phyloP scores from a whole-genome alignment of 2,797 vertebrate species.

The Xenops minutus region DNA sequence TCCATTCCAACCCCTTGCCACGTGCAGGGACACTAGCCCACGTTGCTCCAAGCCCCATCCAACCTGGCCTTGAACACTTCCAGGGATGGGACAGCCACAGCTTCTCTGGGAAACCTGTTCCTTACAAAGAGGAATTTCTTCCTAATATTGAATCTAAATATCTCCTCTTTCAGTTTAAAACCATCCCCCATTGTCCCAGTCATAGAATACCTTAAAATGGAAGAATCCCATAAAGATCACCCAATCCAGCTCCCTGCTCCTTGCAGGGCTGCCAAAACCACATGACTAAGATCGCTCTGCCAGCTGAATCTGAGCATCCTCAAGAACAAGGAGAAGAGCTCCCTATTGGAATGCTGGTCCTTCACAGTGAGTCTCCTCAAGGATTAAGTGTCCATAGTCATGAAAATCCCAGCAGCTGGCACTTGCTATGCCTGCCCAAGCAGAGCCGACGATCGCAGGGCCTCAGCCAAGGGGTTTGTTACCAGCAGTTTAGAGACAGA shows the following conservation, averaged over 20 bases:
- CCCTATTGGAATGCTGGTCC: neutral
- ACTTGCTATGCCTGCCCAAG: neutral
- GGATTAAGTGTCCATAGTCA: accelerated
- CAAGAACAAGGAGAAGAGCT: accelerated
- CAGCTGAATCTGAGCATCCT: neutral
- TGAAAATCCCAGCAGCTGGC: neutral
- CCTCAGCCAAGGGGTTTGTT: neutral
- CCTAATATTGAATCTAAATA: neutral
- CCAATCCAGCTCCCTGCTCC: neutral
- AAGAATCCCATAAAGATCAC: neutral
- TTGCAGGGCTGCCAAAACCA: neutral
- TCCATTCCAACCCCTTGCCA: neutral
- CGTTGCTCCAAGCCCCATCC: accelerated
- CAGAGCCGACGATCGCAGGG: accelerated
- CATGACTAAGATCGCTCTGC: accelerated
- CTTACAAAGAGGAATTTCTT: neutral
- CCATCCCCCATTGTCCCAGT: neutral
- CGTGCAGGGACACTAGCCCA: accelerated
- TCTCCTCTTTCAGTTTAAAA: neutral
- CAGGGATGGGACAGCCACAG: neutral
- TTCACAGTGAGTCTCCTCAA: neutral
- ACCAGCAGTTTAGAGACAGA: neutral
- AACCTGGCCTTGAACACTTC: accelerated
- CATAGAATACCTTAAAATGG: accelerated
- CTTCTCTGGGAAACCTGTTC: accelerated